Base-by-base conservation (phyloP, 2,888 invertebrate genomes). In the Caenorhabditis auriculariae region DNA sequence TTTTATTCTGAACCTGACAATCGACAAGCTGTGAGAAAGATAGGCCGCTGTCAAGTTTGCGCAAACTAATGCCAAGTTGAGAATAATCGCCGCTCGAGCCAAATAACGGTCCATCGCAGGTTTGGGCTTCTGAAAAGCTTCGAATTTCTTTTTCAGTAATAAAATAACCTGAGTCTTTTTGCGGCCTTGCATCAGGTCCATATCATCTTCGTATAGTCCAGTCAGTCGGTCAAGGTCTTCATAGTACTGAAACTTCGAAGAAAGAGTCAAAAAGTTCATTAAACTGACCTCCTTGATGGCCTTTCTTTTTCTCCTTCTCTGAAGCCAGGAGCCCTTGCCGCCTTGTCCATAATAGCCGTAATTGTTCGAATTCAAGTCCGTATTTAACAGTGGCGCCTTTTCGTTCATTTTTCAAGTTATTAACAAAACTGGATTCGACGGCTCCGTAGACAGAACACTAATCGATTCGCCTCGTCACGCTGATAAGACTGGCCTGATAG, bases 1-100 rank as follows among this genome's bases (percentile, higher is more conserved):
- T n/a, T n/a, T n/a, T n/a, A n/a, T n/a, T n/a, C n/a, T n/a, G n/a
- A 78, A 83, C 58, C 84, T 84, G 48, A 85, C 82, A 52, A 85
- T 82, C 3, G 85, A 80, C 17, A 85, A 80, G 21, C 85, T 85
- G 7, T 83, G 83, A 3, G 85, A 84, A 44, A 85, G 44, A 3
- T 77, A 74, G 3, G 83, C 81, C 3, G 85, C 85, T 2, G 81
- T 77, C 3, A 80, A 54, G 60, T 81, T 81, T 3, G 68, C 72
- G 29, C 65, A 67, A 28, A 81, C 50, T 24, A 81, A 58, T 5
- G 66, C 43, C 6, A 81, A 35, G 53, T 81, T 81, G 32, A 79
- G 47, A 15, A 48, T 52, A 29, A 80, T 66, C 17, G 74, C 60
- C 6, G 76, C 28, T 17, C 61, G 54, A 1, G 79, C 76, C 19